Conservation (phyloP, 2,888 invertebrate species). For the Drosophila lacicola region DNA sequence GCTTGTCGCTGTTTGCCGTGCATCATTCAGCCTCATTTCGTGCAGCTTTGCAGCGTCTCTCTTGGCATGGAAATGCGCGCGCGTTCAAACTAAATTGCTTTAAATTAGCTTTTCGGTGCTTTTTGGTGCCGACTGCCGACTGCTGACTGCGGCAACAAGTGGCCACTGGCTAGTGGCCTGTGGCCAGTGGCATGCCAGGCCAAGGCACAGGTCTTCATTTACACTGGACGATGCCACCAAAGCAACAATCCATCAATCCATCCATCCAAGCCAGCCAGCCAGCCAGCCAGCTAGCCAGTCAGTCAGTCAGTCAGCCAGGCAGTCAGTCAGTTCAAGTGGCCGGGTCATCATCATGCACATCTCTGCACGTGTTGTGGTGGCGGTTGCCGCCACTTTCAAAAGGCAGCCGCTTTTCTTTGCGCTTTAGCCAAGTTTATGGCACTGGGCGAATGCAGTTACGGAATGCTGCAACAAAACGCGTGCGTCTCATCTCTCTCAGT, state of each 20-base stretch:
- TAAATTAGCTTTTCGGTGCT: slow-evolving; percentile 82
- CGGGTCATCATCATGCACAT: slow-evolving; percentile 73
- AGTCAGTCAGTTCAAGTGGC: slow-evolving; percentile 75
- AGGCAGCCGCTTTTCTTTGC: slow-evolving; percentile 74
- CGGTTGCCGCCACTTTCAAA: slow-evolving; percentile 71
- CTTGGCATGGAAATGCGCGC: slow-evolving; percentile 76
- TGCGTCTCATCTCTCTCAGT: slow-evolving; percentile 23
- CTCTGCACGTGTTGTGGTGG: slow-evolving; percentile 70
- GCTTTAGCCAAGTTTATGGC: slow-evolving; percentile 80
- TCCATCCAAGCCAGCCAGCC: slow-evolving; percentile 47
- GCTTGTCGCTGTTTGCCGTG: slow-evolving; percentile 44
- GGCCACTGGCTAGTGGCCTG: slow-evolving; percentile 48
- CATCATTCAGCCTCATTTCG: slow-evolving; percentile 76
- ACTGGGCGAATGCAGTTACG: slow-evolving; percentile 74
- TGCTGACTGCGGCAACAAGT: slow-evolving; percentile 58
- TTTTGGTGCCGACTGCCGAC: slow-evolving; percentile 55
- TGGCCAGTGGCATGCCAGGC: slow-evolving; percentile 16
- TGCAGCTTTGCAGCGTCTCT: slow-evolving; percentile 54
- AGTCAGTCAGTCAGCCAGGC: slow-evolving; percentile 22
- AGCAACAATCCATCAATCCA: slow-evolving; percentile 81
- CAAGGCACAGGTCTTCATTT: slow-evolving; percentile 76
- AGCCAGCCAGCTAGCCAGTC: slow-evolving; percentile 7
- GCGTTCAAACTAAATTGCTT: slow-evolving; percentile 83
- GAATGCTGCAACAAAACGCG: slow-evolving; percentile 70
- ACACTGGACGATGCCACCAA: slow-evolving; percentile 66